Percentiles rank a stretch among this genome's conserved stretches.
Conservation (phyloP, 2,113 vertebrate genomes). For the Steatornis caripensis region DNA sequence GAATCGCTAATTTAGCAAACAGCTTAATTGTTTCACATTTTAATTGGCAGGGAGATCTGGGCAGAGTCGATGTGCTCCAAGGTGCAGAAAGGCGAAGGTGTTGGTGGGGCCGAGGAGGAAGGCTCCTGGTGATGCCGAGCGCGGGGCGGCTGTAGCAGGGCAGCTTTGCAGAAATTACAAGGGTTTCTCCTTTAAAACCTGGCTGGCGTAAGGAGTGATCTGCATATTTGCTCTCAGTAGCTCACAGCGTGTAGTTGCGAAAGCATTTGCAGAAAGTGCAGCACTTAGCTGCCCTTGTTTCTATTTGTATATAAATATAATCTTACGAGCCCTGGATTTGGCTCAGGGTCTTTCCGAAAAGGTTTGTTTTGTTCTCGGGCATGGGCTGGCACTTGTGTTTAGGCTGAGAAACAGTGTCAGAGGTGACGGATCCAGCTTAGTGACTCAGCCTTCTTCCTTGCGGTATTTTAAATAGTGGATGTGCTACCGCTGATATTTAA, state of each 20-base stretch:
- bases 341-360: neutral
- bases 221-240: fast-evolving
- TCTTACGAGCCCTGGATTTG: neutral
- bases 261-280: neutral
- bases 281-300: neutral
- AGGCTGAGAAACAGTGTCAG: neutral
- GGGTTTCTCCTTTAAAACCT: neutral
- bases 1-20: conserved; percentile 35
- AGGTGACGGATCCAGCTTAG: neutral
- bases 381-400: neutral
- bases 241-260: neutral
- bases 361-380: neutral
- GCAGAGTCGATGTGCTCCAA: neutral
- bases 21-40: conserved; percentile 25
- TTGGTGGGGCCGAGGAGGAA: neutral
- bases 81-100: neutral
- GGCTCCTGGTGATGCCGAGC: neutral
- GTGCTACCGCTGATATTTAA: neutral
- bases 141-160: fast-evolving
- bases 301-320: neutral
- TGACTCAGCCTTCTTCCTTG: conserved; percentile 25
- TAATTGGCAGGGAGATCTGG: neutral
- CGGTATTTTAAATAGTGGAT: neutral
- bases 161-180: neutral
- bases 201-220: neutral